Conservation (phyloP, 37 sponge, comb jelly and placozoan genomes). For the Geodia barretti region DNA sequence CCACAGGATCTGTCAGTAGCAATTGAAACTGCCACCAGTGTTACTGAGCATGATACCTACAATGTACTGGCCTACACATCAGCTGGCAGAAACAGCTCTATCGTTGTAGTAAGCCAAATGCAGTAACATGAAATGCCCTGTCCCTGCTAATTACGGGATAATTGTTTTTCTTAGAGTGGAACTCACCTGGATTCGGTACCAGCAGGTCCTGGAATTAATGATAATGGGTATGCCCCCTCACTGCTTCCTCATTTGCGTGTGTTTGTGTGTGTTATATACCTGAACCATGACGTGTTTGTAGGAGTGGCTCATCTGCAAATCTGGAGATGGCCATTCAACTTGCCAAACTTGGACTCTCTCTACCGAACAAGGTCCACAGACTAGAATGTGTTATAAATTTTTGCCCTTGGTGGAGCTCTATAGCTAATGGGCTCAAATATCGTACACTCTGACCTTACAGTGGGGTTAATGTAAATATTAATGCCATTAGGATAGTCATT, state of each 20-base stretch:
- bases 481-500: too few species aligned
- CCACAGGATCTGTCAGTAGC: too few species aligned
- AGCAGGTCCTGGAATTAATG: conserved; percentile 89
- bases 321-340: conserved; percentile 67
- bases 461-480: too few species aligned
- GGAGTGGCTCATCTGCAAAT: conserved; percentile 84
- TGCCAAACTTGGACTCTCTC: background rate
- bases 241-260: background rate
- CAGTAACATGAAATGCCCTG: background rate
- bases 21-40: conserved; percentile 45
- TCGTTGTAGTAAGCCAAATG: conserved; percentile 66
- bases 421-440: background rate
- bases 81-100: conserved; percentile 17
- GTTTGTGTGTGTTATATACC: background rate
- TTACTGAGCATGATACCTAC: conserved; percentile 49
- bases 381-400: background rate
- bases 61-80: conserved; percentile 75
- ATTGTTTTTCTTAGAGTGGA: conserved; percentile 54
- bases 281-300: conserved; percentile 12
- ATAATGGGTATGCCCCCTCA: conserved; percentile 67
- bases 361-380: conserved; percentile 40
- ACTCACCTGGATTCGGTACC: conserved; percentile 87
- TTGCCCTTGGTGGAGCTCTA: background rate
- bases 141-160: background rate
- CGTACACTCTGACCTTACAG: too few species aligned